phyloP scores from a whole-genome alignment of 2,888 invertebrate species.

The Ceriagrion tenellum region DNA sequence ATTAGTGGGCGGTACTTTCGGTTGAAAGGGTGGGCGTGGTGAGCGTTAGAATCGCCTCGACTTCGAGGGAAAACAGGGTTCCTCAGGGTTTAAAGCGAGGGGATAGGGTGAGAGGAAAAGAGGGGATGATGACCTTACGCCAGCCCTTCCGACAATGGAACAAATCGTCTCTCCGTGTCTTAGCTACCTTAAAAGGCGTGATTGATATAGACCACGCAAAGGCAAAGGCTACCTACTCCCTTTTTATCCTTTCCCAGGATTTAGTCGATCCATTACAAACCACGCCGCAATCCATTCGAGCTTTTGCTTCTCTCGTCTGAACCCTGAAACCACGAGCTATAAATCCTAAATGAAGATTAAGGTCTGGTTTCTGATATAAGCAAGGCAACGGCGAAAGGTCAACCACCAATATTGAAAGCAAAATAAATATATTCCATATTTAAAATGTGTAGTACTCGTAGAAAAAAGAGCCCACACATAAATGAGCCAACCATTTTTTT shows the following conservation, averaged over 20 bases:
- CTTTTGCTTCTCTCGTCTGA: background rate
- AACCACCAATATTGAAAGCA: no score
- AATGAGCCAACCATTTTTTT: no score
- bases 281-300: background rate
- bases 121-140: background rate
- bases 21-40: no score
- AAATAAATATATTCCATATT: no score
- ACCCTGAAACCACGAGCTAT: background rate
- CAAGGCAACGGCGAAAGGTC: no score
- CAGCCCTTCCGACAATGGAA: background rate
- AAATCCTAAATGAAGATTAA: background rate
- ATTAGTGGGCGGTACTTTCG: no score
- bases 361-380: background rate
- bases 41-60: no score
- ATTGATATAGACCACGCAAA: slow-evolving; percentile 32
- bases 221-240: background rate
- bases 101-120: background rate
- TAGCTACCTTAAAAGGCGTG: slow-evolving; percentile 31
- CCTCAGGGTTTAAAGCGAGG: background rate
- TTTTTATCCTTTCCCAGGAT: background rate
- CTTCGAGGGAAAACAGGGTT: no score
- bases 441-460: no score
- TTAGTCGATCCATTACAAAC: background rate
- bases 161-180: slow-evolving; percentile 14
- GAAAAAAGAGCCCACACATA: no score